phyloP scores from a whole-genome alignment of 2,113 vertebrate genomes.

The Rhipidura dahli region DNA sequence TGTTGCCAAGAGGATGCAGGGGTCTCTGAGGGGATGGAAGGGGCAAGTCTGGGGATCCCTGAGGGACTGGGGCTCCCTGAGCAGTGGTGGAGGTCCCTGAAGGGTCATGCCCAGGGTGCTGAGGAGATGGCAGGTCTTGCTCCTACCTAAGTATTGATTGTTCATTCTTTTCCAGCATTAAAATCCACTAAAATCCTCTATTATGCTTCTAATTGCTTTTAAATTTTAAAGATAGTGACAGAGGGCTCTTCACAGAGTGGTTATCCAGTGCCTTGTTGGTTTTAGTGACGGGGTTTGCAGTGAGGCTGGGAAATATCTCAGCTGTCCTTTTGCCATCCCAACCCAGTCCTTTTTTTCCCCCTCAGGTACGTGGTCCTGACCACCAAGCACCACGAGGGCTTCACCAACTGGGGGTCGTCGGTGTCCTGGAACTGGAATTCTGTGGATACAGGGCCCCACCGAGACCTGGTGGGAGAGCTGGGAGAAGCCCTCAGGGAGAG shows the following conservation, averaged over 20 bases:
- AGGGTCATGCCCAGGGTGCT: neutral
- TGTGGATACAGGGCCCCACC: conserved; percentile 83
- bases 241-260: neutral
- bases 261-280: neutral
- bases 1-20: neutral
- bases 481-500: conserved; percentile 82
- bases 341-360: neutral
- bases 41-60: neutral
- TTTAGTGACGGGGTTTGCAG: neutral
- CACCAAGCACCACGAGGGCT: conserved; percentile 94
- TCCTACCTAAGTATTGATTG: rapidly evolving
- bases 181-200: neutral
- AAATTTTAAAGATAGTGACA: neutral
- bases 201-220: neutral
- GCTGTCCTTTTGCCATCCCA: neutral
- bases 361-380: conserved; percentile 94
- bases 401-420: conserved; percentile 88
- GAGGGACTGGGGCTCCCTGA: neutral
- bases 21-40: neutral
- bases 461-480: conserved; percentile 89
- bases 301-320: too few relatives aligned
- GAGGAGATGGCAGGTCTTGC: neutral
- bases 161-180: neutral
- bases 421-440: conserved; percentile 98
- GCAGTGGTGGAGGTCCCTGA: neutral